These are phyloP conservation scores for Aspidapion aeneum DNA, from an alignment of 2,888 invertebrate genomes.

Conservation along the genomic window DNA sequence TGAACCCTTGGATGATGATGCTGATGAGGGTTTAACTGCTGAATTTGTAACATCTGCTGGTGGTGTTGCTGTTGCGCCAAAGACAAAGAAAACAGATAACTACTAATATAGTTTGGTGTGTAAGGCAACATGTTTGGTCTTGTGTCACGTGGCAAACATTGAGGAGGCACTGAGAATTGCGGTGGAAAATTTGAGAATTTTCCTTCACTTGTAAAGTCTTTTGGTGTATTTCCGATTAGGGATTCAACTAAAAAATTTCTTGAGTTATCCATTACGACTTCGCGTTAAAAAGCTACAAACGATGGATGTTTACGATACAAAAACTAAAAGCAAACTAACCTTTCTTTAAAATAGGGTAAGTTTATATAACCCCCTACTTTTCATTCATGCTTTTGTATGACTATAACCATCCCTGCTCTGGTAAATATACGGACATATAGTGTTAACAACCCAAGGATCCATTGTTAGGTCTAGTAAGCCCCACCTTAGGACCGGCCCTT, in stretches of 20 bases:
- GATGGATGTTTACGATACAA: neutral
- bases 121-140: constrained; percentile 58
- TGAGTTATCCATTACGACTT: constrained; percentile 58
- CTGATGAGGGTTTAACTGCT: constrained; percentile 28
- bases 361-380: constrained; percentile 41
- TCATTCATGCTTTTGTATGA: constrained; percentile 34
- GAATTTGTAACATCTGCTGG: constrained; percentile 40
- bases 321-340: constrained; percentile 11
- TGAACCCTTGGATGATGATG: no score
- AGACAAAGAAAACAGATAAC: constrained; percentile 61
- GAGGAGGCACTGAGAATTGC: constrained; percentile 46
- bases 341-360: constrained; percentile 15
- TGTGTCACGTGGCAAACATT: constrained; percentile 45
- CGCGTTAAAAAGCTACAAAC: constrained; percentile 6
- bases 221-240: constrained; percentile 65
- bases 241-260: constrained; percentile 80
- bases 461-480: constrained; percentile 36
- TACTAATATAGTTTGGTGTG: constrained; percentile 61
- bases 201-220: constrained; percentile 34
- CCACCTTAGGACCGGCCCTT: constrained; percentile 37
- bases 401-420: neutral
- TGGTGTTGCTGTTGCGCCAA: constrained; percentile 57
- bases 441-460: constrained; percentile 16
- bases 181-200: neutral
- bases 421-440: no score